These are phyloP conservation scores for Drosophila yooni DNA, from an alignment of 2,888 invertebrate genomes.

Conservation along the genomic window DNA sequence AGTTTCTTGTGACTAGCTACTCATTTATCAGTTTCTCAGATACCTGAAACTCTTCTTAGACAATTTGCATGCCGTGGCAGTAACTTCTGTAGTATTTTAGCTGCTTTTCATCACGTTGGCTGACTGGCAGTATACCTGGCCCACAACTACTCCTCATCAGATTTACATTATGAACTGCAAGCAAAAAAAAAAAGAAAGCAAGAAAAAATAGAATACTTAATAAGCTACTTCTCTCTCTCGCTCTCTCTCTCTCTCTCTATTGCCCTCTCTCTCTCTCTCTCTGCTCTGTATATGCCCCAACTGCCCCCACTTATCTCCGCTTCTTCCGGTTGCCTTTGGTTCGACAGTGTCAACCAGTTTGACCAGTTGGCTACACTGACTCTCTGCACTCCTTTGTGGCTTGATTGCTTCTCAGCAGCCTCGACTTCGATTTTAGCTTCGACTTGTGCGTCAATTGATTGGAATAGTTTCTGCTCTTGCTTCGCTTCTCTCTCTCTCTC, in stretches of 20 bases:
- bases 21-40: constrained; percentile 47
- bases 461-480: constrained; percentile 54
- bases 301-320: too few species aligned
- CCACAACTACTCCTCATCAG: constrained; percentile 14
- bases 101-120: constrained; percentile 36
- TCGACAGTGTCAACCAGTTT: constrained; percentile 76
- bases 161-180: constrained; percentile 43
- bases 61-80: constrained; percentile 44
- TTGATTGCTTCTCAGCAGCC: constrained; percentile 60
- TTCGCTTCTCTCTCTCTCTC: not conserved
- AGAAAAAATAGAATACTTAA: constrained; percentile 39
- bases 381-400: constrained; percentile 52
- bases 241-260: not conserved
- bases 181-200: not conserved
- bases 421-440: constrained; percentile 35
- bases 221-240: constrained; percentile 48
- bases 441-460: constrained; percentile 65
- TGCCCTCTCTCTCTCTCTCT: not conserved
- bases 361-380: constrained; percentile 67
- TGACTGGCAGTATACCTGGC: not conserved
- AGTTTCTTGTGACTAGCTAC: constrained; percentile 15
- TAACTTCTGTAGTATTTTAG: constrained; percentile 45
- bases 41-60: constrained; percentile 36
- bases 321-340: constrained; percentile 39
- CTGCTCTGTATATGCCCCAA: not conserved